phyloP scores from a whole-genome alignment of 1,140 invertebrate species.

The Pectinophora gossypiella region DNA sequence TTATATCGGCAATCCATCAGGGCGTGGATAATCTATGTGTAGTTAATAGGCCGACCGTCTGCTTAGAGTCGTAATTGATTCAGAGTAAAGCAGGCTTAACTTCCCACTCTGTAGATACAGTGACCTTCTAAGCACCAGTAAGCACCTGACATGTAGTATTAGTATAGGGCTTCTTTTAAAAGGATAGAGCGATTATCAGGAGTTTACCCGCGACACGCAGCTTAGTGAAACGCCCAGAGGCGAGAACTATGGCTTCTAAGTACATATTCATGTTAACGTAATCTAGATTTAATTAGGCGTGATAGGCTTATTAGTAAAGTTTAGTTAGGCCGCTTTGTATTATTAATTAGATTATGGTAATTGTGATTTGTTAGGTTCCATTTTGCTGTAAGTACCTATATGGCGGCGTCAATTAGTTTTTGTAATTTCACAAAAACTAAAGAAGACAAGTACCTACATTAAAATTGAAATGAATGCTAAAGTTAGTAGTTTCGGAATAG shows the following conservation, averaged over 20 bases:
- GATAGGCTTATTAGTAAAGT: neutral
- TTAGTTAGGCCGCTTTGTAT: too few species aligned
- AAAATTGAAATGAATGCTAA: too few species aligned
- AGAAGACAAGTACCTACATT: too few species aligned
- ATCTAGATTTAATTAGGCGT: conserved; percentile 13
- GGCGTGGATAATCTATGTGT: conserved; percentile 37
- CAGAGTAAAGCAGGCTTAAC: conserved; percentile 37
- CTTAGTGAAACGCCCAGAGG: conserved; percentile 3
- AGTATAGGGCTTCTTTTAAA: conserved; percentile 58
- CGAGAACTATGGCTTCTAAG: neutral
- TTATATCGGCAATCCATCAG: conserved; percentile 39
- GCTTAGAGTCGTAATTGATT: conserved; percentile 42
- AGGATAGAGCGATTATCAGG: conserved; percentile 49
- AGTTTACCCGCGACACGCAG: conserved; percentile 30
- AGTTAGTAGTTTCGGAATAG: too few species aligned
- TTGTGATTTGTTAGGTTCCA: too few species aligned
- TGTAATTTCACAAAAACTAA: too few species aligned
- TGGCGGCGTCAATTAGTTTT: too few species aligned
- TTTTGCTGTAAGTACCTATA: too few species aligned
- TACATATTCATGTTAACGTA: conserved; percentile 9
- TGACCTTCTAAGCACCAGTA: conserved; percentile 28
- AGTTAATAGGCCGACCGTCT: conserved; percentile 35
- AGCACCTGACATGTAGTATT: conserved; percentile 23
- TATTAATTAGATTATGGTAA: too few species aligned
- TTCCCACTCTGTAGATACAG: conserved; percentile 31